Conservation (phyloP, 2,797 vertebrate genomes). For the Silurus aristotelis region DNA sequence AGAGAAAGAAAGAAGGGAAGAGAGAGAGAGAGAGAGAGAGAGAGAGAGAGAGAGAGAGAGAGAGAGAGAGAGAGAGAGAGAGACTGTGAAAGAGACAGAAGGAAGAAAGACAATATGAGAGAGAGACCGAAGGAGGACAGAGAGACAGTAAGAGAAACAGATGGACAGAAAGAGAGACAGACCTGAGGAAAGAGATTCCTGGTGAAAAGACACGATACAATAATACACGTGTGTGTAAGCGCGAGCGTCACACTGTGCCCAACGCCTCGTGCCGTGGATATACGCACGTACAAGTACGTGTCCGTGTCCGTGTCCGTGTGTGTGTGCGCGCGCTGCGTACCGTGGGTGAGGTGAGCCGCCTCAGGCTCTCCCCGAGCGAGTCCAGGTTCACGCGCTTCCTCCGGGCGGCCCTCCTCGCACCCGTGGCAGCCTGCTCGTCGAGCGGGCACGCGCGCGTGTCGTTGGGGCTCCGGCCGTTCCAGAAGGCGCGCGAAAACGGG, state of each 20-base stretch:
- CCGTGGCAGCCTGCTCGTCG: slow-evolving; percentile 64
- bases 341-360: slow-evolving; percentile 90
- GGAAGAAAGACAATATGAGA: neutral
- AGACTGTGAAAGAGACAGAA: neutral
- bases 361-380: slow-evolving; percentile 93
- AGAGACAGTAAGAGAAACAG: neutral
- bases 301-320: neutral
- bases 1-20: no score
- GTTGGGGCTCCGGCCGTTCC: slow-evolving; percentile 88
- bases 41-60: neutral
- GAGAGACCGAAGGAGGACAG: neutral
- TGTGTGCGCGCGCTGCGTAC: slow-evolving; percentile 70
- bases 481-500: slow-evolving; percentile 81
- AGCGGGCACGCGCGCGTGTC: slow-evolving; percentile 70
- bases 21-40: neutral
- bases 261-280: no score
- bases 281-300: neutral
- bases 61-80: neutral
- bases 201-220: neutral
- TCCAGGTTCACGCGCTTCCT: slow-evolving; percentile 91
- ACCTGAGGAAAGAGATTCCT: neutral
- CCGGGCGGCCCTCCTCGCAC: slow-evolving; percentile 75
- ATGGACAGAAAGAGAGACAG: neutral
- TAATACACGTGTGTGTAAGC: neutral
- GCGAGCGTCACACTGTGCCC: neutral